phyloP scores from a whole-genome alignment of 2,113 vertebrate genomes.

The Lipophrys pholis region DNA sequence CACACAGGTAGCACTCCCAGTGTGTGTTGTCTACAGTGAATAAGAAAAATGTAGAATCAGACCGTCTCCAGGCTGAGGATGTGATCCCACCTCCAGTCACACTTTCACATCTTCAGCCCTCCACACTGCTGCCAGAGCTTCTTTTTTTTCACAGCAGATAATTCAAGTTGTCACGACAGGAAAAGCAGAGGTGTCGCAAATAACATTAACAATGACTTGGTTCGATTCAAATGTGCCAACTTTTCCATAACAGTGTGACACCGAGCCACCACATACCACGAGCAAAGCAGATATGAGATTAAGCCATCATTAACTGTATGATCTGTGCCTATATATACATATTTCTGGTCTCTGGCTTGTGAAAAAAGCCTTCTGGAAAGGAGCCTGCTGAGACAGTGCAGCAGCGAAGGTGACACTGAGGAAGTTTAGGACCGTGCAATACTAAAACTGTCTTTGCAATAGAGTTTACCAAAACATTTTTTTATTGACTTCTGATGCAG shows the following conservation, averaged over 20 bases:
- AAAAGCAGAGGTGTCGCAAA: conserved; percentile 1
- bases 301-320: conserved; percentile 5
- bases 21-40: neutral
- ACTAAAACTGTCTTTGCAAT: neutral
- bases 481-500: neutral
- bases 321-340: conserved; percentile 1
- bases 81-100: neutral
- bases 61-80: neutral
- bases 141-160: neutral
- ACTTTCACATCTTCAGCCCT: neutral
- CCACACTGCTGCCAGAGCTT: neutral
- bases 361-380: neutral
- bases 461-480: no score
- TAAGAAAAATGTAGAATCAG: neutral
- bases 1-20: no score
- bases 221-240: conserved; percentile 4
- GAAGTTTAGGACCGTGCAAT: neutral
- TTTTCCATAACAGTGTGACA: conserved; percentile 11
- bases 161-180: neutral
- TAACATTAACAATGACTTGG: neutral
- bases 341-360: conserved; percentile 7
- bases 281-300: neutral
- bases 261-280: neutral
- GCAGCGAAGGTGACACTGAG: neutral
- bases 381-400: neutral